Percentiles rank a stretch among this genome's conserved stretches.
phyloP scores from a whole-genome alignment of 2,888 invertebrate genomes.

The Salticus scenicus region DNA sequence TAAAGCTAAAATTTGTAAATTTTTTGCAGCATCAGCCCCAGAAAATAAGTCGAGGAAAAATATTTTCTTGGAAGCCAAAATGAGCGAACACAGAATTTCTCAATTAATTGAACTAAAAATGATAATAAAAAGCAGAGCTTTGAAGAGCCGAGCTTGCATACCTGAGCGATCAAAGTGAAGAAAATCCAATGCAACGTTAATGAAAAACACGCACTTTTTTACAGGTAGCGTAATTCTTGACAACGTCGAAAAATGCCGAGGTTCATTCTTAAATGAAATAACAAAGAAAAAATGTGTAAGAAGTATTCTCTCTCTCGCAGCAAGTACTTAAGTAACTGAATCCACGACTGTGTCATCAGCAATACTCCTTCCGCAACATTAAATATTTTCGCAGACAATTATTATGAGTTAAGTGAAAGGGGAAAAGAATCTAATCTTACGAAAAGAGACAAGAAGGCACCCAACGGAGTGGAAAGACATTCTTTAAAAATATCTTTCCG shows the following conservation, averaged over 20 bases:
- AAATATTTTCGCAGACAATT: conserved; percentile 61
- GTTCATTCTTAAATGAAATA: conserved; percentile 30
- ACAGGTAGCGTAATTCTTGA: conserved; percentile 19
- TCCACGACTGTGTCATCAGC: conserved; percentile 55
- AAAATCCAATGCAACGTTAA: conserved; percentile 42
- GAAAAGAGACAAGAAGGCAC: conserved; percentile 25
- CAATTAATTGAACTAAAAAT: conserved; percentile 61
- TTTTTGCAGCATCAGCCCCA: neutral
- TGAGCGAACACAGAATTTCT: conserved; percentile 38
- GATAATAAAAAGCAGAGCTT: conserved; percentile 46
- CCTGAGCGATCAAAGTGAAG: conserved; percentile 61
- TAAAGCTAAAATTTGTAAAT: neutral
- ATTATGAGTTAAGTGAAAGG: conserved; percentile 57
- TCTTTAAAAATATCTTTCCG: conserved; percentile 34
- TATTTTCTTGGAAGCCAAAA: neutral
- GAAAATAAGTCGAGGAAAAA: neutral
- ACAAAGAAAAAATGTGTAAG: conserved; percentile 16
- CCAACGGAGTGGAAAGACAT: conserved; percentile 29
- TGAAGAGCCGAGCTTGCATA: conserved; percentile 37
- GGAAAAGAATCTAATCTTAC: conserved; percentile 20
- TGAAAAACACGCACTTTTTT: conserved; percentile 40
- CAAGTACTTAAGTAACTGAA: conserved; percentile 61
- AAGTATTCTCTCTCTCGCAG: conserved; percentile 26
- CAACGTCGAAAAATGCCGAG: conserved; percentile 52
- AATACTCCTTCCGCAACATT: conserved; percentile 58